Base-by-base conservation (phyloP, 2,797 vertebrate genomes). In the Coilia nasus region DNA sequence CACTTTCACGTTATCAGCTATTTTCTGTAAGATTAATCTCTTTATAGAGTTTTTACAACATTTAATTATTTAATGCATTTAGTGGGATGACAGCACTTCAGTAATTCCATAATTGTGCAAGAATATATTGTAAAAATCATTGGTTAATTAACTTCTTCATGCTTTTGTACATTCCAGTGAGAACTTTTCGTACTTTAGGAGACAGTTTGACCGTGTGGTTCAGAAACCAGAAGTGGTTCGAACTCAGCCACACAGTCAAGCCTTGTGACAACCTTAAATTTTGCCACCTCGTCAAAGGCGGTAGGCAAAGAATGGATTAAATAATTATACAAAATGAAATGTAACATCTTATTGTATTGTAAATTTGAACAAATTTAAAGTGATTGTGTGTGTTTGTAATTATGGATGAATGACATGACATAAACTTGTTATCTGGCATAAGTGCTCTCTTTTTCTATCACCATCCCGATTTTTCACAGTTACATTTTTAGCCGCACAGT, bases 281-380 rank as follows among this genome's bases (percentile, higher is more conserved):
- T 1, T 90, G 86, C 80, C 25, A 64, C 19, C 23, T 86, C 19
- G 82, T 89, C 10, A 88, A 89, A 87, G 88, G 84, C 85, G 87
- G 87, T 89, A 82, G 6, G 35, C 64, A 54, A 67, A 67, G n/a
- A 64, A 64, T 11, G 9, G n/a, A 7, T 23, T 25, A 23, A 23
- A 7, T 23, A 23, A 25, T 25, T 1, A 64, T 25, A 64, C n/a
- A 23, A 64, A 23, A 23, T 25, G 2, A 64, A 23, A 23, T 25
- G 2, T 25, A 1, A 64, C 23, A 64, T 25, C 3, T 59, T 1
- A 21, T 2, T 21, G 19, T 59, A 59, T n/a, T 59, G 17, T 59
- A 57, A 0, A 10, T 54, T 54, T 54, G 1, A 41, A 2, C 35
- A 2, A 54, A 59, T 59, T 3, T 59, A 54, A n/a, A n/a, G 47